phyloP scores from a whole-genome alignment of 2,888 invertebrate genomes.

The Lasioglossum oenotherae region DNA sequence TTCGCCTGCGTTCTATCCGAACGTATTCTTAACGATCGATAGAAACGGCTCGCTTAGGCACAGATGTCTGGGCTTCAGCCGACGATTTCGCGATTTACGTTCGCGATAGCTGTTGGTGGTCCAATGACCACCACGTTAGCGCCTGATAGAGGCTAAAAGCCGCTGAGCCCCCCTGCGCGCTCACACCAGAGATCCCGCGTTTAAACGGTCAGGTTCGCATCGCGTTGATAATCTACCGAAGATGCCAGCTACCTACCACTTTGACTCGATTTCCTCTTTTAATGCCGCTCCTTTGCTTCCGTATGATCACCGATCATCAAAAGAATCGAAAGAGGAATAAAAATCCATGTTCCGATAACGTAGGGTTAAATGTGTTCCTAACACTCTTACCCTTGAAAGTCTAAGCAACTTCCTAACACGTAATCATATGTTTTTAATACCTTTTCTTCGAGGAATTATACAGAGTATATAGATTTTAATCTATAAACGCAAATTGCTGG shows the following conservation, averaged over 20 bases:
- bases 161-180: not conserved
- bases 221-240: conserved; percentile 31
- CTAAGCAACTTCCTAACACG: not conserved
- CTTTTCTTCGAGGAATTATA: not conserved
- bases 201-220: conserved; percentile 25
- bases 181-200: not conserved
- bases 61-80: not conserved
- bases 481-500: not conserved
- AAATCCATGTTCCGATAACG: not conserved
- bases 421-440: not conserved
- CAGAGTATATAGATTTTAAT: not conserved
- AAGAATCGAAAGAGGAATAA: not conserved
- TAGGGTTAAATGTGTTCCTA: no score
- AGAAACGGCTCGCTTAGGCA: not conserved
- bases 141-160: not conserved
- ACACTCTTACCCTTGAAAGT: not conserved
- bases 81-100: conserved; percentile 21
- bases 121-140: not conserved
- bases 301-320: conserved; percentile 19
- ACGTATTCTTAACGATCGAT: conserved; percentile 3
- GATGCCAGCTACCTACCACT: conserved; percentile 45
- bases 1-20: not conserved
- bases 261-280: conserved; percentile 47
- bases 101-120: not conserved
- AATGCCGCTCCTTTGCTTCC: conserved; percentile 21